Evolutionary conservation across 2,113 vertebrate genomes (phyloP).

Genomic region (Edolisoma coerulescens): DNA sequence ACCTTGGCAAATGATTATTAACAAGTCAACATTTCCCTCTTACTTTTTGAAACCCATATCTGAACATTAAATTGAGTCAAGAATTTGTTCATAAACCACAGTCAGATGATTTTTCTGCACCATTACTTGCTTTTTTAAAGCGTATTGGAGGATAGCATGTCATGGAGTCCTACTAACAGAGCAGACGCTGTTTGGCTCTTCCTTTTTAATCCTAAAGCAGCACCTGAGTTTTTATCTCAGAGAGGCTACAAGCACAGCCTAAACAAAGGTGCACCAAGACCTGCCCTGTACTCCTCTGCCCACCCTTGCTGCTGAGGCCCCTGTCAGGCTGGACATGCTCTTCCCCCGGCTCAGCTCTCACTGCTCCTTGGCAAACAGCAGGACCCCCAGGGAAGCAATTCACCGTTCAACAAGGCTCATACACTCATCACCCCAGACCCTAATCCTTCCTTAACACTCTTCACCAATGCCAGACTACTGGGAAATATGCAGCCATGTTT

Average conservation of each 20-base stretch:
- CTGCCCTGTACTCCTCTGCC: background rate
- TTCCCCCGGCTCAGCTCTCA: accelerated
- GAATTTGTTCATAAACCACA: background rate
- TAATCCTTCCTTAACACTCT: background rate
- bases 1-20: background rate
- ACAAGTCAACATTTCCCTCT: background rate
- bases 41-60: background rate
- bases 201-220: background rate
- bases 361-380: background rate
- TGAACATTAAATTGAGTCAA: background rate
- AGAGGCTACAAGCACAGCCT: background rate
- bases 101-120: background rate
- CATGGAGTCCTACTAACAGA: background rate
- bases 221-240: accelerated
- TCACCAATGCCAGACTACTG: accelerated
- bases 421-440: background rate
- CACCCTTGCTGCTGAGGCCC: background rate
- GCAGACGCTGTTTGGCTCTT: background rate
- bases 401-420: accelerated
- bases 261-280: background rate
- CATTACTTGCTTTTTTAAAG: background rate
- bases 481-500: background rate
- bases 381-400: background rate
- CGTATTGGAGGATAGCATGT: background rate
- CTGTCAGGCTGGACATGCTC: no score